These are phyloP conservation scores for Entelurus aequoreus DNA, from an alignment of 2,113 vertebrate genomes.

Conservation along the genomic window DNA sequence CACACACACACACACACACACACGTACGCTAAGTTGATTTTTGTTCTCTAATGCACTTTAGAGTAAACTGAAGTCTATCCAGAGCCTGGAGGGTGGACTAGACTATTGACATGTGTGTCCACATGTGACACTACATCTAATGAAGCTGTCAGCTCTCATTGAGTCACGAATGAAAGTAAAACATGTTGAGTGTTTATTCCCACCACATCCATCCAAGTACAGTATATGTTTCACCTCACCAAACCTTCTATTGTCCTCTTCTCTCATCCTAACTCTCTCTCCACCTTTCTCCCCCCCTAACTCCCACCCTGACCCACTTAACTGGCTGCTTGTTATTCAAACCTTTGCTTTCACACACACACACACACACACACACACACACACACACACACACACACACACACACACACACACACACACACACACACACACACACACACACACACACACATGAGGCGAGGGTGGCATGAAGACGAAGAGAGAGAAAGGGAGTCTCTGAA, in stretches of 20 bases:
- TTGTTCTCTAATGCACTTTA: slow-evolving; percentile 17
- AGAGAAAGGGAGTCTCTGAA: background rate
- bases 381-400: too few relatives aligned
- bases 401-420: too few relatives aligned
- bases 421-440: slow-evolving; percentile 1
- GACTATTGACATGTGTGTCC: background rate
- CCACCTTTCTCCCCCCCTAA: slow-evolving; percentile 49
- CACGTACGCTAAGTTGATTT: slow-evolving; percentile 24
- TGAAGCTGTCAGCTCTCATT: too few relatives aligned
- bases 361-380: slow-evolving; percentile 23
- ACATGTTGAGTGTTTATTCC: too few relatives aligned
- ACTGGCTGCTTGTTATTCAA: slow-evolving; percentile 97
- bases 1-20: background rate
- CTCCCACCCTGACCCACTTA: slow-evolving; percentile 96
- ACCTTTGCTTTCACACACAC: slow-evolving; percentile 69
- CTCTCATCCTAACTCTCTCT: slow-evolving; percentile 67
- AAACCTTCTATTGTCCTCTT: slow-evolving; percentile 55
- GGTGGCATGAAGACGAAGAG: slow-evolving; percentile 2
- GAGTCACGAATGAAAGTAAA: too few relatives aligned
- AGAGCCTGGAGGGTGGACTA: slow-evolving; percentile 8
- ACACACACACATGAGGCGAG: slow-evolving; percentile 18
- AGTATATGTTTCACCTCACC: slow-evolving; percentile 25
- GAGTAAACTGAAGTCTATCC: slow-evolving; percentile 21
- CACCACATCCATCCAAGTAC: slow-evolving; percentile 1
- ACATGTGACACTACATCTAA: background rate